Evolutionary conservation across 2,888 invertebrate genomes (phyloP), one percentile per base, ranked within the genome.

Genomic region (Ochropleura plecta): DNA sequence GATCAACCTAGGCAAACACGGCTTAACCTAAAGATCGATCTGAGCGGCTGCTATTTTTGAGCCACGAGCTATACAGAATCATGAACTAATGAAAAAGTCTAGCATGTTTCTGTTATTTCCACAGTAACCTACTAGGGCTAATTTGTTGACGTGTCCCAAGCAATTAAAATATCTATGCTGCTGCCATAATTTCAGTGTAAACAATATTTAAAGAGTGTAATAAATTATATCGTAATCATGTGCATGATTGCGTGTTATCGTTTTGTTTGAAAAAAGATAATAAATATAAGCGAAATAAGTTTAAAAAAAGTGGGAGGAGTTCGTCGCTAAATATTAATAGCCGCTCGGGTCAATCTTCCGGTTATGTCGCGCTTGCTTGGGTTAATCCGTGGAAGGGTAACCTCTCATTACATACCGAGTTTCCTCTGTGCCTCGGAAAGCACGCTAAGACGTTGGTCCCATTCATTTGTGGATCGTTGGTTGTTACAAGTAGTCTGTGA

Each of bases 71-170:
- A 30, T 30, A 42, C 1, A 10, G 30, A 42, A 42, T 40, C 14
- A 44, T 46, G 0, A n/a, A 77, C 44, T 53, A 18, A 76, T 59
- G 4, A 9, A 18, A 63, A 57, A 12, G 30, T 30, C 16, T 57
- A 8, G 6, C 30, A 42, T 66, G 40, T 20, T 1, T 44, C 2
- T 20, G n/a, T 51, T 59, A 1, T 42, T 8, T 55, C n/a, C 9
- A 46, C 14, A 63, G 59, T 75, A 12, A 49, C 44, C 1, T 9
- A 59, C 44, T 6, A 44, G 14, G 12, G 14, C 9, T 40, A 18
- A 53, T 57, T 69, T 44, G 12, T 40, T 81, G 30, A 20, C 82
- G 81, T 81, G 81, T 30, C 55, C 10, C 8, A 5, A 42, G 55
- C 46, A 73, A 81, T 81, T 81, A 78, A 70, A 62, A 70, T 7